These are phyloP conservation scores for Portevinia maculata DNA, from an alignment of 2,888 invertebrate genomes.

Conservation along the genomic window DNA sequence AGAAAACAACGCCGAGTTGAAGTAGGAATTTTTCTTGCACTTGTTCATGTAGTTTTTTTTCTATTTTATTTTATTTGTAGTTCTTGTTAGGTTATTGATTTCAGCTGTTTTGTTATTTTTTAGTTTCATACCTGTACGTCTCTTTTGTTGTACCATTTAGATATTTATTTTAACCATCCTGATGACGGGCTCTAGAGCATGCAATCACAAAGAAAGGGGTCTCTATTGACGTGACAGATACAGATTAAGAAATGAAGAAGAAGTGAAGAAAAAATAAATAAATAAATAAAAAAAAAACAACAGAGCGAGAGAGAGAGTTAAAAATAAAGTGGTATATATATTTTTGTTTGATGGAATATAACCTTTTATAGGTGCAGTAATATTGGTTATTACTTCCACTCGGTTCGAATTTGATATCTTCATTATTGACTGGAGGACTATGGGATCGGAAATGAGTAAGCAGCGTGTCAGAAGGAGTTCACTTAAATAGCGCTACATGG, in stretches of 20 bases:
- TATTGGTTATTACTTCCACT: slow-evolving; percentile 73
- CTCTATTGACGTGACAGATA: slow-evolving; percentile 56
- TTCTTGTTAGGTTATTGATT: slow-evolving; percentile 74
- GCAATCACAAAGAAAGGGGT: slow-evolving; percentile 50
- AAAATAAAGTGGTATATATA: slow-evolving; percentile 56
- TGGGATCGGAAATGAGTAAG: slow-evolving; percentile 20
- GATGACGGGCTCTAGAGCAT: slow-evolving; percentile 61
- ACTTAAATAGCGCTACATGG: slow-evolving; percentile 60
- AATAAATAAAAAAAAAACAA: slow-evolving; percentile 13
- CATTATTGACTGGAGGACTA: slow-evolving; percentile 52
- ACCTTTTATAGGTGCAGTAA: slow-evolving; percentile 73
- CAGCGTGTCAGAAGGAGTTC: slow-evolving; percentile 37
- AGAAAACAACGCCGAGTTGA: slow-evolving; percentile 29
- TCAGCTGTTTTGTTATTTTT: slow-evolving; percentile 62
- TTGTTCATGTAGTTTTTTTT: slow-evolving; percentile 54
- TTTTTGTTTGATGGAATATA: slow-evolving; percentile 51
- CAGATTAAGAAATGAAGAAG: slow-evolving; percentile 38
- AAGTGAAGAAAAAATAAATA: slow-evolving; percentile 31
- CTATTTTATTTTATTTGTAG: slow-evolving; percentile 42
- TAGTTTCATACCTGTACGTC: slow-evolving; percentile 64
- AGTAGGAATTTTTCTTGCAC: slow-evolving; percentile 68
- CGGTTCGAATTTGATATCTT: slow-evolving; percentile 71
- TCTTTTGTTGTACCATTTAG: slow-evolving; percentile 58
- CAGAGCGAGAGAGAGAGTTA: slow-evolving; percentile 23
- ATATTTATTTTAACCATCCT: slow-evolving; percentile 53